Evolutionary conservation across 2,113 vertebrate species (phyloP).

Genomic region (Smithornis capensis): DNA sequence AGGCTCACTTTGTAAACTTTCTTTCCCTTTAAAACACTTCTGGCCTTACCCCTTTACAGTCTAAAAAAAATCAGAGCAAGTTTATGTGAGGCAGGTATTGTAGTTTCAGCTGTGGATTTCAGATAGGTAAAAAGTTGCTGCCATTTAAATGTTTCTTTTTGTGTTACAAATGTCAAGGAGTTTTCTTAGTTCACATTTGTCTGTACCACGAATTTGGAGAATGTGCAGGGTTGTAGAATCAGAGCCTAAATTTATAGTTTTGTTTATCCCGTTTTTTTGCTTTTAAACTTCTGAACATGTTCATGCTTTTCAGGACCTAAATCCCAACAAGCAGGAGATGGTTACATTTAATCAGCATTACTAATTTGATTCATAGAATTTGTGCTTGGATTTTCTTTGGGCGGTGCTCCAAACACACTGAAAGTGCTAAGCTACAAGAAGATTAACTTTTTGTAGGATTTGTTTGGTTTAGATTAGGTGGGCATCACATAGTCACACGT

Average conservation of each 20-base stretch:
- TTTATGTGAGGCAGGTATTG: neutral
- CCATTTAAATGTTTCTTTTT: neutral
- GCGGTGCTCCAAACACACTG: neutral
- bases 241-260: neutral
- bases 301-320: neutral
- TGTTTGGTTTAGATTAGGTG: constrained; percentile 4
- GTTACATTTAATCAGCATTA: neutral
- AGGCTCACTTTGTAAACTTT: neutral
- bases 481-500: neutral
- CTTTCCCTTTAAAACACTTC: neutral
- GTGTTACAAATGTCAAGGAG: neutral
- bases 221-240: neutral
- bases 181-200: neutral
- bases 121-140: neutral
- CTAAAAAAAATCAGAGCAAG: neutral
- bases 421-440: neutral
- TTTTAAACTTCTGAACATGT: neutral
- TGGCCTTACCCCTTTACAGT: neutral
- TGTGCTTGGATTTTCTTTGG: neutral
- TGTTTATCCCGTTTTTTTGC: neutral
- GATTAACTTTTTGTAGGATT: constrained; percentile 9
- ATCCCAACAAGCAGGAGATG: neutral
- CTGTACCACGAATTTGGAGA: neutral
- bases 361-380: neutral
- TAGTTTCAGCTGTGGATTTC: neutral